Evolutionary conservation across 2,888 invertebrate genomes (phyloP).

Genomic region (Dasypogon diadema): DNA sequence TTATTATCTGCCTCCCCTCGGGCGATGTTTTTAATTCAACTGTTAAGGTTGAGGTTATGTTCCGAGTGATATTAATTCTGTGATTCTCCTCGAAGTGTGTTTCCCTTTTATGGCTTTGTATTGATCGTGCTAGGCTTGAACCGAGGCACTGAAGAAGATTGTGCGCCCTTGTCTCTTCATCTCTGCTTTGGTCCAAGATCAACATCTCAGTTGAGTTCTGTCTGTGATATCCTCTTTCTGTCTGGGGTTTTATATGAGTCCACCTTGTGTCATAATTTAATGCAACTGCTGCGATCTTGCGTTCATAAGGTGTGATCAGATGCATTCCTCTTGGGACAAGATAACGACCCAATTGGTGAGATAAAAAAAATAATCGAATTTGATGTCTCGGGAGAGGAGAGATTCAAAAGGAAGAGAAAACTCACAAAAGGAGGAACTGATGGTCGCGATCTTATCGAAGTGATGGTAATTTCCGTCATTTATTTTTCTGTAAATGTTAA

Average conservation of each 20-base stretch:
- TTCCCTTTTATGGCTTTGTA: slow-evolving; percentile 31
- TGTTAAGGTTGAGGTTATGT: slow-evolving; percentile 40
- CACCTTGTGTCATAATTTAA: slow-evolving; percentile 46
- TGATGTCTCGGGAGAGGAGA: neutral
- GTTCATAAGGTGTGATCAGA: slow-evolving; percentile 42
- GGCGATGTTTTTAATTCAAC: slow-evolving; percentile 15
- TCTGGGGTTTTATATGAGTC: slow-evolving; percentile 33
- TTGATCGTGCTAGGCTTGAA: slow-evolving; percentile 7
- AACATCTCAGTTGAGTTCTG: neutral
- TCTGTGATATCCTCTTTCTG: too few species aligned
- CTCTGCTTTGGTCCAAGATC: slow-evolving; percentile 7
- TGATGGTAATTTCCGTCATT: slow-evolving; percentile 48
- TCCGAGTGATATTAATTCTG: slow-evolving; percentile 43
- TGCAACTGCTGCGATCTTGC: slow-evolving; percentile 36
- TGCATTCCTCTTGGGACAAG: slow-evolving; percentile 47
- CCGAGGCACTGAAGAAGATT: neutral
- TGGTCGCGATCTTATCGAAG: slow-evolving; percentile 33
- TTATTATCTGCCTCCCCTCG: slow-evolving; percentile 37
- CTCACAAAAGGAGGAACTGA: slow-evolving; percentile 34
- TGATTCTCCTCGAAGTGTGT: slow-evolving; percentile 1
- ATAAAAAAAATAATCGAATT: neutral
- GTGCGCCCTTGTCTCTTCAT: too few species aligned
- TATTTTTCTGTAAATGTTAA: slow-evolving; percentile 34
- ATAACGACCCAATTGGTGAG: slow-evolving; percentile 46
- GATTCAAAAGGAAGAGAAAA: neutral